phyloP scores from a whole-genome alignment of 2,113 vertebrate genomes.

The Ptilonorhynchus violaceus region DNA sequence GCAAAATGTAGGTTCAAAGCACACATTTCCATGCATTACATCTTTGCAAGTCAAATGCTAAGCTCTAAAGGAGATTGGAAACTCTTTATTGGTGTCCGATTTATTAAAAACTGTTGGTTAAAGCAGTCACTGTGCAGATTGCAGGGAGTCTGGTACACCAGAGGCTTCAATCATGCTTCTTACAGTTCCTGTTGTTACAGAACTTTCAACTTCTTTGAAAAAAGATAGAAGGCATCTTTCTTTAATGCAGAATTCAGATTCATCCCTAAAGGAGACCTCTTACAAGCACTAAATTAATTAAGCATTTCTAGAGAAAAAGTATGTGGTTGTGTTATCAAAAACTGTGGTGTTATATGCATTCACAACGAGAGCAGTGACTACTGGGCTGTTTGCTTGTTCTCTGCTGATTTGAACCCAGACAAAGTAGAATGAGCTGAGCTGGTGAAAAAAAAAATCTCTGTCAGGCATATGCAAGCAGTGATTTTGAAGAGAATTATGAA shows the following conservation, averaged over 20 bases:
- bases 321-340: background rate
- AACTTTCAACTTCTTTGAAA: background rate
- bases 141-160: background rate
- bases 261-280: background rate
- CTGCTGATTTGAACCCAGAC: background rate
- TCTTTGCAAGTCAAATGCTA: background rate
- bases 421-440: background rate
- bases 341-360: background rate
- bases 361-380: background rate
- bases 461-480: background rate
- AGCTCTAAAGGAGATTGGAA: background rate
- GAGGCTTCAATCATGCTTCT: background rate
- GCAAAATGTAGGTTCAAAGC: background rate
- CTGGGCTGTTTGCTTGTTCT: background rate
- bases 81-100: accelerated
- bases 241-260: background rate
- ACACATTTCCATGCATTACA: background rate
- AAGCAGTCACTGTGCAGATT: background rate
- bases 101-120: background rate
- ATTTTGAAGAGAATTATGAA: background rate
- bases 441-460: background rate
- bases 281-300: background rate
- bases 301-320: background rate
- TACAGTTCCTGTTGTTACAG: background rate
- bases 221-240: background rate